These are phyloP conservation scores for Cephus sareptanus DNA, from an alignment of 2,888 invertebrate genomes.

Conservation along the genomic window DNA sequence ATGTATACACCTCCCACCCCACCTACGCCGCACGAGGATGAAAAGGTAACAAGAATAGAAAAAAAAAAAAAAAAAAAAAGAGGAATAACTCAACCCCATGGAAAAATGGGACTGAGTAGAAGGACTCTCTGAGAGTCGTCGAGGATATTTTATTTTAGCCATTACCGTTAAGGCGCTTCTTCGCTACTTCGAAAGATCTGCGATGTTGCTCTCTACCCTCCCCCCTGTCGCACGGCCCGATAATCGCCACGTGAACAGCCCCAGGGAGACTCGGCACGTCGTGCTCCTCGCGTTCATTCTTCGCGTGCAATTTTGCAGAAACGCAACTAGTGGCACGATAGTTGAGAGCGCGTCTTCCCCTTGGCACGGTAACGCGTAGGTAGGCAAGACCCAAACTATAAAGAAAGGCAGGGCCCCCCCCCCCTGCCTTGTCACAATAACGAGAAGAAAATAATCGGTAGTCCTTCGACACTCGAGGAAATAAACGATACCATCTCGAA, in stretches of 20 bases:
- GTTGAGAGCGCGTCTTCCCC: too few relatives aligned
- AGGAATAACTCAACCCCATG: background rate
- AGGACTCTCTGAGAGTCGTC: too few relatives aligned
- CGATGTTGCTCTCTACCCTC: too few relatives aligned
- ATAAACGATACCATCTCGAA: constrained; percentile 56
- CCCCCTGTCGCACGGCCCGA: constrained; percentile 7
- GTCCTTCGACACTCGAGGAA: constrained; percentile 35
- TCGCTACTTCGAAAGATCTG: too few relatives aligned
- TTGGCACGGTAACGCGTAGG: too few relatives aligned
- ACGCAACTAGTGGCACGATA: constrained; percentile 24
- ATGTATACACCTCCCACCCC: constrained; percentile 65
- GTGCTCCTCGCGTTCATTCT: constrained; percentile 33
- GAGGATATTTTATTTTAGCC: too few relatives aligned
- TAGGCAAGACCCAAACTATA: too few relatives aligned
- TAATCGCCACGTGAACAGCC: constrained; percentile 8
- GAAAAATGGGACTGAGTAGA: background rate
- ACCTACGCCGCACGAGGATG: constrained; percentile 64
- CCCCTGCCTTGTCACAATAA: background rate
- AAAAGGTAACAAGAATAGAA: constrained; percentile 51
- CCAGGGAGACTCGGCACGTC: too few relatives aligned
- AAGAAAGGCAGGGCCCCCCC: background rate
- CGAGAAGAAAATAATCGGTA: constrained; percentile 44
- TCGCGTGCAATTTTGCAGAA: constrained; percentile 54
- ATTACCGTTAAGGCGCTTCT: too few relatives aligned
- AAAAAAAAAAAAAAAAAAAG: background rate